Base-by-base conservation (phyloP, 2,113 vertebrate species). In the Grantiella picta region DNA sequence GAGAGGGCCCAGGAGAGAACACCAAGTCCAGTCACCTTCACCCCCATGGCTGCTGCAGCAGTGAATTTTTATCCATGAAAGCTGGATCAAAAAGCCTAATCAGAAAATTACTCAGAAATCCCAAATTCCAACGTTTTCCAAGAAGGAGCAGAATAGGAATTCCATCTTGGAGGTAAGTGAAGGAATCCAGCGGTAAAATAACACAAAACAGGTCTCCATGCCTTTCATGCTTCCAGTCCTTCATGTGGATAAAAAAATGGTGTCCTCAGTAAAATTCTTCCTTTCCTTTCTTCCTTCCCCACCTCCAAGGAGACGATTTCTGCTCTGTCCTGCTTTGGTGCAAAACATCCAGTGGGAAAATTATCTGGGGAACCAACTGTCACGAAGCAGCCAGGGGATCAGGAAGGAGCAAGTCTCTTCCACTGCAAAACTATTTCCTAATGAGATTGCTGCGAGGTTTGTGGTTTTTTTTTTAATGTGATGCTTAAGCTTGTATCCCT, bases 21-120 rank as follows among this genome's bases (percentile, higher is more conserved):
- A 94, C 25, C 82, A 70, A 84, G 57, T 86, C 87, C 90, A 76
- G 59, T n/a, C 76, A 90, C 75, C 66, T 95, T 95, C 87, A 90
- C 7, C 53, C 17, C 20, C 65, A 33, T 0, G 11, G 72, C 54
- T 66, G 68, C 60, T 59, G n/a, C 40, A 82, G 73, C 53, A 86
- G 54, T 40, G 42, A 73, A 11, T 57, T 93, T 82, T 86, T 82
- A 82, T 90, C 63, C 24, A 10, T 9, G 10, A 69, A 70, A 79
- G 40, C 29, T 79, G 44, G 23, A 89, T 85, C 52, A 82, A 65
- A 94, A 95, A 8, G 61, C 24, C 33, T 77, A 47, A 83, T 78
- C 3, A 77, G 23, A 82, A 82, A 73, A 82, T 29, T 40, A 45
- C 50, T 80, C 69, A 81, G 68, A 64, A 94, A 92, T 73, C 33